Base-by-base conservation (phyloP, 2,113 vertebrate genomes). In the Stigmatopora nigra region DNA sequence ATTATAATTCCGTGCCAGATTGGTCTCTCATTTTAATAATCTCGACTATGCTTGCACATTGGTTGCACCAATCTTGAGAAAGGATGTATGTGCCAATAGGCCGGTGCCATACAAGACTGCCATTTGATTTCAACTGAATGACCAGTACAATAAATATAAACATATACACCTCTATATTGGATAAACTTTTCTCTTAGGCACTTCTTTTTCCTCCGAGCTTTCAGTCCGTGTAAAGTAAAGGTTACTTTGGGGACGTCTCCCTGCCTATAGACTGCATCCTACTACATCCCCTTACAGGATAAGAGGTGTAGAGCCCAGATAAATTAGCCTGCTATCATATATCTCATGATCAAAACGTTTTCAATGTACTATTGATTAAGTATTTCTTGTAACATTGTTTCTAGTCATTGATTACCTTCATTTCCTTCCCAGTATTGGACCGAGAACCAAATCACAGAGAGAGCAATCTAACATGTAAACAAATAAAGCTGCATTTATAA, bases 401-500 rank as follows among this genome's bases (percentile, higher is more conserved):
- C 38, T 41, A 41, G 38, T 41, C 38, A 41, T 41, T 41, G 38
- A 52, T 53, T 20, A 25, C 12, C 52, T 12, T 53, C 20, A 22
- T 53, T 22, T 9, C 12, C 1, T 20, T 3, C 5, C 9, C 8
- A 20, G 8, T 20, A 20, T 20, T 52, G 20, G 12, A 17, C 15
- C 7, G 16, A 53, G 22, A 17, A 22, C 51, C n/a, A 53, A 20
- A 22, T 53, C 3, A 53, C 38, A 10, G 5, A 22, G 19, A 10
- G 19, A 20, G n/a, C n/a, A n/a, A 22, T 22, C 19, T 12, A 53
- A 51, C 48, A 49, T 51, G 9, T 41, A 5, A 41, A 25, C 20
- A 31, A 56, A 31, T 31, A 49, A 44, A 15, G 3, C 51, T 56
- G 45, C 14, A 65, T 60, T 61, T n/a, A 71, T 70, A 17, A 74